These are phyloP conservation scores for Rhodophaea formosa DNA, from an alignment of 2,888 invertebrate species.

Conservation along the genomic window DNA sequence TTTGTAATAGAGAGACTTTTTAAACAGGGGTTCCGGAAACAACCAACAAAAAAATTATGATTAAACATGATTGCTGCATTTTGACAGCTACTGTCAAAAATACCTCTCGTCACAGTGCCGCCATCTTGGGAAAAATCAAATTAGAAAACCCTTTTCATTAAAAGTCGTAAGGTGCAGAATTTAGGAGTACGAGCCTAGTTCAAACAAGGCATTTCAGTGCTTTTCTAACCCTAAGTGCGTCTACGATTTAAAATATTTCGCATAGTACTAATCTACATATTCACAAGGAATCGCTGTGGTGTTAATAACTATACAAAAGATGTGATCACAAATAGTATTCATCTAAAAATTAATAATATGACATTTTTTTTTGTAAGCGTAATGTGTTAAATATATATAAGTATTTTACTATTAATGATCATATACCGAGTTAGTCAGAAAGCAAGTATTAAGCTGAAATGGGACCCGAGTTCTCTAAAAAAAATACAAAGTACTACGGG, in stretches of 20 bases:
- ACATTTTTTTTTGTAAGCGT: not conserved
- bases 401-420: not conserved
- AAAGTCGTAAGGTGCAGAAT: not conserved
- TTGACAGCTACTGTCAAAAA: too few relatives aligned
- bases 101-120: too few relatives aligned
- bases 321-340: not conserved
- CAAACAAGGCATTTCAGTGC: constrained; percentile 11
- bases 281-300: not conserved
- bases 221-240: constrained; percentile 3
- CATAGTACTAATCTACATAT: not conserved
- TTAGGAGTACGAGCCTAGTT: not conserved
- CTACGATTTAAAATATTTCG: not conserved
- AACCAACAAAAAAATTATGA: too few relatives aligned
- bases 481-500: too few relatives aligned
- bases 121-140: too few relatives aligned
- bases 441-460: too few relatives aligned
- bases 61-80: too few relatives aligned
- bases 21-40: too few relatives aligned
- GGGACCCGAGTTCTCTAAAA: too few relatives aligned
- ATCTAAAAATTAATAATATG: not conserved
- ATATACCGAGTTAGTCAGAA: too few relatives aligned
- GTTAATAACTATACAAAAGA: not conserved
- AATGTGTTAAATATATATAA: not conserved
- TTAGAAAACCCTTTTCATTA: not conserved
- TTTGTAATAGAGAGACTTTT: too few relatives aligned